These are phyloP conservation scores for Lepidocyrtoides sp. DNA, from an alignment of 2,888 invertebrate species.

Conservation along the genomic window DNA sequence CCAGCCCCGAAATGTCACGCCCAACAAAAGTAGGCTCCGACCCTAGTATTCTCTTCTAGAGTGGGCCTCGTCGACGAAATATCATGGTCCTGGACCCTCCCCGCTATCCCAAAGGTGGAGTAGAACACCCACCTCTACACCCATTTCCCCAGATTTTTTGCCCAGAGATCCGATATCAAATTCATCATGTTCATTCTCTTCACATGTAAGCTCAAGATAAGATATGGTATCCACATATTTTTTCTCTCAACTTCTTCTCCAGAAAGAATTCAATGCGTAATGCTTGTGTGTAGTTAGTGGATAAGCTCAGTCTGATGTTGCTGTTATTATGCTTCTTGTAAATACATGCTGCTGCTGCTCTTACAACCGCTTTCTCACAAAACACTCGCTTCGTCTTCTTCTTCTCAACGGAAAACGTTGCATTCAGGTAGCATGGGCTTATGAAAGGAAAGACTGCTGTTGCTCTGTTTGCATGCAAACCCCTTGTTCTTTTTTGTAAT, in stretches of 20 bases:
- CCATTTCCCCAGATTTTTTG: conserved; percentile 85
- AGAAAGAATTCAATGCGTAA: conserved; percentile 8
- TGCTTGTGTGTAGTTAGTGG: conserved; percentile 34
- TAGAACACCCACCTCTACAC: conserved; percentile 85
- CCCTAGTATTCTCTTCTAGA: conserved; percentile 82
- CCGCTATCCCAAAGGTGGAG: conserved; percentile 85
- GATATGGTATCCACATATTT: conserved; percentile 49
- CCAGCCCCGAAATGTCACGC: conserved; percentile 85
- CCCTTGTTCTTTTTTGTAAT: neutral
- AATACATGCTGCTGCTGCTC: neutral
- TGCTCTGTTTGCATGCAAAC: neutral
- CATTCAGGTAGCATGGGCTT: conserved; percentile 7
- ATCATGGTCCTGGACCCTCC: conserved; percentile 85
- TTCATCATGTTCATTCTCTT: conserved; percentile 81
- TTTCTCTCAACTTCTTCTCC: conserved; percentile 39
- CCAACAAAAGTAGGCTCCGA: conserved; percentile 85
- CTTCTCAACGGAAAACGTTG: neutral
- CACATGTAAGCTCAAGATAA: conserved; percentile 60
- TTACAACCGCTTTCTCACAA: neutral
- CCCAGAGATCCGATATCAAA: conserved; percentile 82
- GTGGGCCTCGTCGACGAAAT: conserved; percentile 83
- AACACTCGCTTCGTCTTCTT: neutral
- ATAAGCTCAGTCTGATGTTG: conserved; percentile 19
- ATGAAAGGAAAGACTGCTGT: neutral
- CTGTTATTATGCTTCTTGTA: neutral